A percentile compares a stretch with the other conserved stretches of the same genome.
Evolutionary conservation across 2,113 vertebrate genomes (phyloP).

Genomic region (Erythrocercus mccallii): DNA sequence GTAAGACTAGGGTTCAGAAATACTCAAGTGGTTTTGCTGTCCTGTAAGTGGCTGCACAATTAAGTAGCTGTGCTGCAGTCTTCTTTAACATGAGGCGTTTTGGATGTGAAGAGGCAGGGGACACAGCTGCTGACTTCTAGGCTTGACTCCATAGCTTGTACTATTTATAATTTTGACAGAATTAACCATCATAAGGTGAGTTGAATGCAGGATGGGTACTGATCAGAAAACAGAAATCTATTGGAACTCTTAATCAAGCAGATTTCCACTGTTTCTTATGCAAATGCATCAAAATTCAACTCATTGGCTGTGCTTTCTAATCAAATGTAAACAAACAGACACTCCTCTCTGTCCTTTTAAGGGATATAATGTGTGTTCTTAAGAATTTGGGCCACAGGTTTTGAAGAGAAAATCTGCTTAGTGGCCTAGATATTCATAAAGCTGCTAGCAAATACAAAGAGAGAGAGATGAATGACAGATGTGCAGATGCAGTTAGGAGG

Average conservation of each 20-base stretch:
- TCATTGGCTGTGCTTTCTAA: background rate
- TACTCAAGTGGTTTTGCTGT: background rate
- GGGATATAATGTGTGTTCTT: background rate
- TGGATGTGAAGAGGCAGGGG: background rate
- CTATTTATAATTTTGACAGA: background rate
- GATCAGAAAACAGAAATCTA: background rate
- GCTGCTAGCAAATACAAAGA: background rate
- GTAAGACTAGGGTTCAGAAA: background rate
- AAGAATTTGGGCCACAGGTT: slow-evolving; percentile 19
- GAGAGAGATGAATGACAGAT: background rate
- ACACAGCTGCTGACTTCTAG: background rate
- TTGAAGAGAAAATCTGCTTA: slow-evolving; percentile 58
- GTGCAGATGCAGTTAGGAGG: background rate
- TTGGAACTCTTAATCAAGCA: background rate
- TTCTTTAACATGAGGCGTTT: background rate
- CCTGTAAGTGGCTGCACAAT: background rate
- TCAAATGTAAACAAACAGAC: background rate
- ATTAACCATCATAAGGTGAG: background rate
- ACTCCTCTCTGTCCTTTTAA: background rate
- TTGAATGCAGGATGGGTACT: background rate
- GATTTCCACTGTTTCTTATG: background rate
- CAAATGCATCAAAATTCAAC: background rate
- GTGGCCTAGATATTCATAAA: slow-evolving; percentile 35
- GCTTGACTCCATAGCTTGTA: background rate
- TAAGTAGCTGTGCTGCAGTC: background rate